Evolutionary conservation across 2,797 vertebrate species (phyloP).

Genomic region (Sebastes oblongus): DNA sequence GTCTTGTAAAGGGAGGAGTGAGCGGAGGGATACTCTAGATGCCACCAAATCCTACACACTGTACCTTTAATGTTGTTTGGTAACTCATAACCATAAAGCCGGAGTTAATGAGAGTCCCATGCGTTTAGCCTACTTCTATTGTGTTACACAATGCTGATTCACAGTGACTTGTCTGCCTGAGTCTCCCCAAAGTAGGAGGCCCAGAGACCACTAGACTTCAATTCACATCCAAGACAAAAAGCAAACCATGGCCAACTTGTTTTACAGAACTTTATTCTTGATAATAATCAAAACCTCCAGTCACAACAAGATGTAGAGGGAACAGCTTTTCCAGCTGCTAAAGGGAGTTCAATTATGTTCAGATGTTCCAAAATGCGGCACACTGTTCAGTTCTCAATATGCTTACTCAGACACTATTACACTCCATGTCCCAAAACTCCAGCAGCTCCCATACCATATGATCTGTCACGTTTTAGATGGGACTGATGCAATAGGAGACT

Average conservation of each 20-base stretch:
- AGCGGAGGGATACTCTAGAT: no score
- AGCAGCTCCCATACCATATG: background rate
- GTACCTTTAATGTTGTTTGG: background rate
- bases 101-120: slow-evolving; percentile 11
- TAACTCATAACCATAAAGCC: slow-evolving; percentile 10
- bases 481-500: slow-evolving; percentile 24
- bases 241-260: slow-evolving; percentile 1
- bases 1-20: no score
- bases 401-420: background rate
- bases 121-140: slow-evolving; percentile 5
- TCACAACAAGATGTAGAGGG: background rate
- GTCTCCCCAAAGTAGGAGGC: background rate
- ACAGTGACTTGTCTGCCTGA: slow-evolving; percentile 17
- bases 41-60: no score
- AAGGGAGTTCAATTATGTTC: background rate
- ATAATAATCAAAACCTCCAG: slow-evolving; percentile 7
- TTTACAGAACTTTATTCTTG: background rate
- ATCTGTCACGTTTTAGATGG: slow-evolving; percentile 16
- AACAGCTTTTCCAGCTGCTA: background rate
- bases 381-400: background rate
- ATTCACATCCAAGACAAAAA: slow-evolving; percentile 17
- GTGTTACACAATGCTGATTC: slow-evolving; percentile 18
- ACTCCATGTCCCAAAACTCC: background rate
- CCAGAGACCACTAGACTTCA: slow-evolving; percentile 6
- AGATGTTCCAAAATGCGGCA: background rate